Percentiles rank a stretch among this genome's conserved stretches.
Evolutionary conservation across 2,797 vertebrate species (phyloP).

Genomic region (Ptychadena robeensis): DNA sequence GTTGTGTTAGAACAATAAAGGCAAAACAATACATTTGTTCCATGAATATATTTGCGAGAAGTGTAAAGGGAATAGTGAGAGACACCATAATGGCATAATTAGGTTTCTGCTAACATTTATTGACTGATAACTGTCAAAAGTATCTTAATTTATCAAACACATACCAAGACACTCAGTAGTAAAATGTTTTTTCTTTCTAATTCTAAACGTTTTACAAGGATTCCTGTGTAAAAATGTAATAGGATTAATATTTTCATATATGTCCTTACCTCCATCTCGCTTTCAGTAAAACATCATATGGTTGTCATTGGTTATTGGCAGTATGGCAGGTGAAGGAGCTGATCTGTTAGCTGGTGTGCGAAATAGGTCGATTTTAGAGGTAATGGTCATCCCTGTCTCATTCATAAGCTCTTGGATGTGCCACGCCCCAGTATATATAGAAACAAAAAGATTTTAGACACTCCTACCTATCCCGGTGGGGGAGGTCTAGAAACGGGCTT

Average conservation of each 20-base stretch:
- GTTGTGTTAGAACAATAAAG: too few species aligned
- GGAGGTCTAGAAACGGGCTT: too few species aligned
- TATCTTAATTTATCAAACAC: not conserved
- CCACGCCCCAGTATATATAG: too few species aligned
- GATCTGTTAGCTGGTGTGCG: too few species aligned
- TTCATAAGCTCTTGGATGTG: too few species aligned
- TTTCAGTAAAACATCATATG: not conserved
- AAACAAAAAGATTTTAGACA: too few species aligned
- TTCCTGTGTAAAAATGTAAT: not conserved
- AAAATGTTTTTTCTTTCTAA: not conserved
- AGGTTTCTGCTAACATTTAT: not conserved
- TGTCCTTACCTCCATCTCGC: too few species aligned
- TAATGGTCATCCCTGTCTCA: too few species aligned
- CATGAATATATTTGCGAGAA: not conserved
- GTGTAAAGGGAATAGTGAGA: not conserved
- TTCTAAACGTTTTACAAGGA: not conserved
- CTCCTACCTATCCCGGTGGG: too few species aligned
- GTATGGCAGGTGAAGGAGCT: not conserved
- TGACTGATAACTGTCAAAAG: not conserved
- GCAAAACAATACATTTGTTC: not conserved
- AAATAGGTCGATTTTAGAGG: too few species aligned
- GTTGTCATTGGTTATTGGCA: not conserved
- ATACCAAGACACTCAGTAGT: not conserved
- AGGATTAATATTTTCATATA: not conserved
- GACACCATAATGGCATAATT: not conserved